phyloP scores from a whole-genome alignment of 2,888 invertebrate genomes.

The Lacanobia oleracea region DNA sequence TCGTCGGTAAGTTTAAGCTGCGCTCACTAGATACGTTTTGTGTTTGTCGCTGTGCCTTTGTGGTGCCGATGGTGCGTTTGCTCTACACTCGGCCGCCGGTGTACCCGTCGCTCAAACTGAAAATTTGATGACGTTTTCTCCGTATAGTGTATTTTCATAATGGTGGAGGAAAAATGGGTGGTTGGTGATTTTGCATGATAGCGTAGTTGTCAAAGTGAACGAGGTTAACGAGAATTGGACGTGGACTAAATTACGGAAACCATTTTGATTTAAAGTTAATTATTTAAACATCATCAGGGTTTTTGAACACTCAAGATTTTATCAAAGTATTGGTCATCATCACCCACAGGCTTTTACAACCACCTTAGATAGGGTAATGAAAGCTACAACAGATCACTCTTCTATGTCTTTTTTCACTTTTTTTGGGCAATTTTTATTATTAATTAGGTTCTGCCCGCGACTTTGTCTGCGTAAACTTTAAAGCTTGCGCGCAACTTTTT shows the following conservation, averaged over 20 bases:
- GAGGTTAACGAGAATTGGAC: background rate
- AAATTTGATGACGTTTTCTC: constrained; percentile 66
- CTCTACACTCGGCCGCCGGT: constrained; percentile 76
- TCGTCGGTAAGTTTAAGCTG: constrained; percentile 81
- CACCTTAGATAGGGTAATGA: no score
- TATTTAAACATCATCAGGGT: no score
- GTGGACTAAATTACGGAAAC: background rate
- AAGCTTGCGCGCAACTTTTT: no score
- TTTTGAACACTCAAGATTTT: background rate
- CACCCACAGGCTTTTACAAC: no score
- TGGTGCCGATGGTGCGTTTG: constrained; percentile 78
- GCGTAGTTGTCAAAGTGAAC: background rate
- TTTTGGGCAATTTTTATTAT: no score
- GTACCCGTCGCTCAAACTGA: constrained; percentile 69
- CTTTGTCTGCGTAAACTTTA: no score
- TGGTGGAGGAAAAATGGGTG: constrained; percentile 12
- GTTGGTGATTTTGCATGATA: background rate
- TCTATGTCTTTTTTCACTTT: no score
- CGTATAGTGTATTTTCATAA: constrained; percentile 22
- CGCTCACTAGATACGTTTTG: constrained; percentile 82
- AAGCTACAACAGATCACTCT: background rate
- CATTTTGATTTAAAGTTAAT: background rate
- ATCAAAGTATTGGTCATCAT: no score
- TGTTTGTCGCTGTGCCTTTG: constrained; percentile 81
- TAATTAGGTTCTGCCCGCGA: no score